phyloP scores from a whole-genome alignment of 1,140 invertebrate genomes.

The Neodiprion pinetum region DNA sequence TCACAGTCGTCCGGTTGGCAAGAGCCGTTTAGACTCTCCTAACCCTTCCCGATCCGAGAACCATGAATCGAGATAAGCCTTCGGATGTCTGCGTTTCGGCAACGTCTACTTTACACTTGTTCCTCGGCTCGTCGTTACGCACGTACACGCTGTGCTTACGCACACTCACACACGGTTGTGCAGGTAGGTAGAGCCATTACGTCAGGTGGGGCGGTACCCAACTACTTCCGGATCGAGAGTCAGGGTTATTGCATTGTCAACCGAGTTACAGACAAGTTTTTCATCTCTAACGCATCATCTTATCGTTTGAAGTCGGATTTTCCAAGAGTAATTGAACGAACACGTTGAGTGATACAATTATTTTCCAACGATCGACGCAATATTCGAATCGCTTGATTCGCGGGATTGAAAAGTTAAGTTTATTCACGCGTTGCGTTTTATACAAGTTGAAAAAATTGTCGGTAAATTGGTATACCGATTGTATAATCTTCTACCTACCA shows the following conservation, averaged over 20 bases:
- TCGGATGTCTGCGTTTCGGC: not conserved
- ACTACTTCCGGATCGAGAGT: constrained; percentile 28
- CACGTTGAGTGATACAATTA: no score
- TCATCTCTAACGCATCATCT: not conserved
- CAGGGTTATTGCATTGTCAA: constrained; percentile 25
- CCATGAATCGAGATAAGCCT: not conserved
- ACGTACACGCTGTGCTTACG: constrained; percentile 17
- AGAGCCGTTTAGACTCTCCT: not conserved
- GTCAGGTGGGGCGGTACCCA: constrained; percentile 27
- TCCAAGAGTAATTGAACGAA: no score
- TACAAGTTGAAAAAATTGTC: no score
- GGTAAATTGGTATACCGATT: no score
- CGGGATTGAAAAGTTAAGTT: no score
- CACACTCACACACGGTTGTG: not conserved
- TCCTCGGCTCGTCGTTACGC: constrained; percentile 5
- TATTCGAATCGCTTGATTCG: no score
- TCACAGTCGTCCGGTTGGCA: no score
- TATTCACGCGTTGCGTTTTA: no score
- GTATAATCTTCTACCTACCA: no score
- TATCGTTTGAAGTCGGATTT: no score
- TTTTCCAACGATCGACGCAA: no score
- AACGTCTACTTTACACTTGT: not conserved
- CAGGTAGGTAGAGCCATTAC: constrained; percentile 17
- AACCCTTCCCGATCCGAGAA: not conserved
- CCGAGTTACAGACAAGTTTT: not conserved